Evolutionary conservation across 1,140 invertebrate species (phyloP), one percentile per base, ranked within the genome.

Genomic region (Caenorhabditis tropicalis): DNA sequence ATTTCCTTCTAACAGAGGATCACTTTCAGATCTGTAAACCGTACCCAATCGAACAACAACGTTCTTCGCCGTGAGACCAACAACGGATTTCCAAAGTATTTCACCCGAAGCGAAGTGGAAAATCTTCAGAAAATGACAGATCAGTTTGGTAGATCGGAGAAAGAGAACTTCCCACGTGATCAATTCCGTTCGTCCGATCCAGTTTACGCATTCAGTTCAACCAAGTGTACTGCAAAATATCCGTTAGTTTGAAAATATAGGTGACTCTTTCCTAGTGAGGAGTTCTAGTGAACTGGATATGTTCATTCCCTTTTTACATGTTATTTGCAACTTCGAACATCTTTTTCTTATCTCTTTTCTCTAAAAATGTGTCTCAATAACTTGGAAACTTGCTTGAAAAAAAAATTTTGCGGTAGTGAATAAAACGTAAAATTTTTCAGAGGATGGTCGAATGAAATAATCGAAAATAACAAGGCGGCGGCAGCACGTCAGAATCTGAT

Each of bases 21-120:
- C n/a, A n/a, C n/a, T 46, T 46, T 19, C n/a, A 51, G 48, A 51
- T 51, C 48, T 6, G 15, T 51, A 19, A 51, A 15, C 48, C 33
- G 58, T 0, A 65, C 9, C 29, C 58, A 65, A 74, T 74, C 65
- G 0, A 21, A 39, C 16, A 74, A 24, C 24, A 12, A 6, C 10
- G 43, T 74, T 39, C 33, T 74, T 19, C 3, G 19, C 24, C 65
- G 65, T 74, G 36, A 39, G n/a, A 74, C 36, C 19, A 74, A 46
- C 65, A 58, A 27, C 27, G 36, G 36, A 15, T 43, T 43, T 15
- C 65, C 65, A 24, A 39, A 74, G 21, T 74, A 43, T 43, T 74
- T 74, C 65, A 74, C 65, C 2, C 5, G 21, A 74, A 74, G 65
- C 36, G 65, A 74, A 46, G 65, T 74, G 33, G 36, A 74, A n/a